Base-by-base conservation (phyloP, 64 coral and sea anemone species). In the Stylophora pistillata region DNA sequence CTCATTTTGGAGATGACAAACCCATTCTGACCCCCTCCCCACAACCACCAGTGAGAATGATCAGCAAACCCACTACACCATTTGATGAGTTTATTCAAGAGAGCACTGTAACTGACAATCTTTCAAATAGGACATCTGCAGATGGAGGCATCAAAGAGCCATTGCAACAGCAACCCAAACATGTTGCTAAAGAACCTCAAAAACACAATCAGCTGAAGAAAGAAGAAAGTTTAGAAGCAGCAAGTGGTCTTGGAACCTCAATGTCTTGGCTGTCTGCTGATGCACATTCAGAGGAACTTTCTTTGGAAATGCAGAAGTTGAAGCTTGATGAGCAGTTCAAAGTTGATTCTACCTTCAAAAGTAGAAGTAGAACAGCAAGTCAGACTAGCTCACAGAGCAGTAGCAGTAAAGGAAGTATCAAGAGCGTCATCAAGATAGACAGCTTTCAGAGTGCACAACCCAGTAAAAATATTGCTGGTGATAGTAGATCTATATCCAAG, bases 1-100 rank as follows among this genome's bases (percentile, higher is more conserved):
- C 95, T 60, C 91, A 97, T 57, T 97, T 97, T 90, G 95, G 95
- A 47, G 61, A 79, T 90, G 82, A 88, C 15, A 92, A 89, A 76
- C 68, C 88, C 29, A 86, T 97, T 2, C 79, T 59, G 31, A 97
- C 95, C 31, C 95, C 95, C 15, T 85, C 91, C 27, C 95, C 95
- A 58, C 68, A 82, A 31, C 20, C 74, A 60, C 91, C 81, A 15
- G 56, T 76, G 56, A 97, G 79, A 34, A 70, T 56, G 23, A 90
- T 93, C 13, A 25, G 62, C 28, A 63, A 84, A 53, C 61, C 80
- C 9, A 53, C 30, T 69, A 84, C 62, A 54, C 62, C 80, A 29
- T 27, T 64, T 13, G 61, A 84, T 84, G 61, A 60, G 53, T 15
- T 70, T 17, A 23, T 62, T 0, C 80, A 25, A 69, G 80, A 84